These are phyloP conservation scores for Heterohyrax brucei DNA, from an alignment of 2,797 vertebrate genomes.

Conservation along the genomic window DNA sequence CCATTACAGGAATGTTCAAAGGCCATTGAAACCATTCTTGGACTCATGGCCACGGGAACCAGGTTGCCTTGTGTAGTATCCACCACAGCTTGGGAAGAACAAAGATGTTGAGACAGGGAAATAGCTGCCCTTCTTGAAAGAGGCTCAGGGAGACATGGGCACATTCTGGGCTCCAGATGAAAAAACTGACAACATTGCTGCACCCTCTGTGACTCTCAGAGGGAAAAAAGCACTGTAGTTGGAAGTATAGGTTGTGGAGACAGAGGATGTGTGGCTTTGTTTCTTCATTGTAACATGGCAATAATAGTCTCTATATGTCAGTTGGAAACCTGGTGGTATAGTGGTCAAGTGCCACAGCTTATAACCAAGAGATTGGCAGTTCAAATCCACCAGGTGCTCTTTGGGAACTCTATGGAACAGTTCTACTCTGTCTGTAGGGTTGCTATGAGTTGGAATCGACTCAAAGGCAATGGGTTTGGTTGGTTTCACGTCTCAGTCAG, in stretches of 20 bases:
- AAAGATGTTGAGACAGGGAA: background rate
- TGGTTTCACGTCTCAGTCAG: background rate
- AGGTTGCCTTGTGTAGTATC: background rate
- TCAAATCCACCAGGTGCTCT: too few species aligned
- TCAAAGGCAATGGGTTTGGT: too few species aligned
- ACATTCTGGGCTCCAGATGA: background rate
- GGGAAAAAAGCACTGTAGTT: background rate
- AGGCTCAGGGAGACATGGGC: background rate
- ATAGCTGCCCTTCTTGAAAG: background rate
- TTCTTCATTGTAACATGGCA: slow-evolving; percentile 23
- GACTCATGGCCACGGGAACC: background rate
- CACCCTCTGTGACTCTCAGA: slow-evolving; percentile 5
- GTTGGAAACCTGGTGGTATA: too few species aligned
- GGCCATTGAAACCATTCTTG: background rate
- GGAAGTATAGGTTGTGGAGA: background rate
- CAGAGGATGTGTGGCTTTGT: background rate
- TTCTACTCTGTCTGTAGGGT: too few species aligned
- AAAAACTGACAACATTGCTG: background rate
- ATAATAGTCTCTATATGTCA: background rate
- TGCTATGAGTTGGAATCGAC: too few species aligned
- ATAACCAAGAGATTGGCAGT: too few species aligned
- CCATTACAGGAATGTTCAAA: background rate
- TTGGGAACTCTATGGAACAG: too few species aligned
- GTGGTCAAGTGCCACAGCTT: too few species aligned
- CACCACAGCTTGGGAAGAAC: background rate